These are phyloP conservation scores for Apodemia hepburni DNA, from an alignment of 2,888 invertebrate species.

Conservation along the genomic window DNA sequence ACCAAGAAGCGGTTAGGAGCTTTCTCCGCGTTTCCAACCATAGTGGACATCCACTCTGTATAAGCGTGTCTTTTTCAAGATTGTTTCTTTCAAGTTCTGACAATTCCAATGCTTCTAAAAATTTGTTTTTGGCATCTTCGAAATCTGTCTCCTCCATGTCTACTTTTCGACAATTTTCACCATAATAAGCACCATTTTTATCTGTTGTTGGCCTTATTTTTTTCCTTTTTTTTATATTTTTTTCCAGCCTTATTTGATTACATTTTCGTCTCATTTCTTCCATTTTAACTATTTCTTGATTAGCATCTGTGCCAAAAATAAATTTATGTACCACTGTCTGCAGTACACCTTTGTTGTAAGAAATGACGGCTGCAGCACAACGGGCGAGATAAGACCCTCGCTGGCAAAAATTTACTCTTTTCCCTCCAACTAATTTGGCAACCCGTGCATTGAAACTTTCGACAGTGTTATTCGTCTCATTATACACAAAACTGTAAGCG, in stretches of 20 bases:
- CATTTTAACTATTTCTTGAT: not conserved
- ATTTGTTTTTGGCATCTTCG: not conserved
- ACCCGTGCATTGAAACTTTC: not conserved
- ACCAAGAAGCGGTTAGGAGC: conserved; percentile 16
- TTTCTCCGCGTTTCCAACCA: conserved; percentile 19
- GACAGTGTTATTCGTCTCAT: conserved; percentile 13
- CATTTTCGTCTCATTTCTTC: not conserved
- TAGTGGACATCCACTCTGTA: conserved; percentile 19
- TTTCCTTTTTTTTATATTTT: conserved; percentile 2
- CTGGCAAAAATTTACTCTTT: conserved; percentile 14
- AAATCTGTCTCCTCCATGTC: conserved; percentile 10
- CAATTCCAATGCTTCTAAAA: not conserved
- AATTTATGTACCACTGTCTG: not conserved
- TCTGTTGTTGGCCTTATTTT: not conserved
- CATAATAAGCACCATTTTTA: not conserved
- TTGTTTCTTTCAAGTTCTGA: not conserved
- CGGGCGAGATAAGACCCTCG: not conserved
- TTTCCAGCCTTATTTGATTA: conserved; percentile 2
- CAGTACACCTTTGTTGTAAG: not conserved
- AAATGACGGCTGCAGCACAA: not conserved
- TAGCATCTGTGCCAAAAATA: not conserved
- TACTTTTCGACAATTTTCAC: conserved; percentile 11
- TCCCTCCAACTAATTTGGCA: not conserved
- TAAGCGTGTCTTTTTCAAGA: not conserved
- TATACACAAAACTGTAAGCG: conserved; percentile 18